These are phyloP conservation scores for Paracanthobrama guichenoti DNA, from an alignment of 2,113 vertebrate genomes.

Conservation along the genomic window DNA sequence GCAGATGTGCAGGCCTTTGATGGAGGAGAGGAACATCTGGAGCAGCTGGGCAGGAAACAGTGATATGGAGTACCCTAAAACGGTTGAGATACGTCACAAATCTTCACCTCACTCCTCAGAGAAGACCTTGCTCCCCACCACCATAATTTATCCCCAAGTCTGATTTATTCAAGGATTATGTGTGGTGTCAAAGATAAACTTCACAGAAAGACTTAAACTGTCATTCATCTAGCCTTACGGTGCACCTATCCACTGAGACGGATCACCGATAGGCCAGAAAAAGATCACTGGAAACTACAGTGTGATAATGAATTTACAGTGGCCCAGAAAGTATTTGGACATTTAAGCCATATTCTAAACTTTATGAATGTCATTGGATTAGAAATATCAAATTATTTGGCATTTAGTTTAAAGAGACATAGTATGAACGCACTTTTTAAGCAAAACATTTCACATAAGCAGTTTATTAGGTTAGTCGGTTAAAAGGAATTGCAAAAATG, in stretches of 20 bases:
- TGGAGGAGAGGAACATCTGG: slow-evolving; percentile 3
- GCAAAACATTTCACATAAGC: not conserved
- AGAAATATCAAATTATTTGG: not conserved
- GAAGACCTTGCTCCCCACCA: not conserved
- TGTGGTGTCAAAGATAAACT: slow-evolving; percentile 2
- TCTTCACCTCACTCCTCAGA: not conserved
- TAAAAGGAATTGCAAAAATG: not conserved
- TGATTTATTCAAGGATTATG: not conserved
- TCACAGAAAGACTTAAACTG: not conserved
- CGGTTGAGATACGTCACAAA: not conserved
- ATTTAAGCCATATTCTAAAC: not conserved
- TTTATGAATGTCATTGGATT: not conserved
- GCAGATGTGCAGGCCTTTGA: slow-evolving; percentile 20
- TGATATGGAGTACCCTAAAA: not conserved
- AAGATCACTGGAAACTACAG: not conserved
- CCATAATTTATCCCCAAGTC: not conserved
- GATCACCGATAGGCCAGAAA: not conserved
- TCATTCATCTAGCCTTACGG: not conserved
- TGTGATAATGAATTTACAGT: not conserved
- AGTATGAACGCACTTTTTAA: not conserved
- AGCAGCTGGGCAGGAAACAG: slow-evolving; percentile 12
- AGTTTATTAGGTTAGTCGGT: not conserved
- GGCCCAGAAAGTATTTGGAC: not conserved
- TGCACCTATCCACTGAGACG: not conserved
- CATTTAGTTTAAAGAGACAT: not conserved